A percentile compares a stretch with the other conserved stretches of the same genome.
phyloP scores from a whole-genome alignment of 2,113 vertebrate genomes.

The Caranx ignobilis region DNA sequence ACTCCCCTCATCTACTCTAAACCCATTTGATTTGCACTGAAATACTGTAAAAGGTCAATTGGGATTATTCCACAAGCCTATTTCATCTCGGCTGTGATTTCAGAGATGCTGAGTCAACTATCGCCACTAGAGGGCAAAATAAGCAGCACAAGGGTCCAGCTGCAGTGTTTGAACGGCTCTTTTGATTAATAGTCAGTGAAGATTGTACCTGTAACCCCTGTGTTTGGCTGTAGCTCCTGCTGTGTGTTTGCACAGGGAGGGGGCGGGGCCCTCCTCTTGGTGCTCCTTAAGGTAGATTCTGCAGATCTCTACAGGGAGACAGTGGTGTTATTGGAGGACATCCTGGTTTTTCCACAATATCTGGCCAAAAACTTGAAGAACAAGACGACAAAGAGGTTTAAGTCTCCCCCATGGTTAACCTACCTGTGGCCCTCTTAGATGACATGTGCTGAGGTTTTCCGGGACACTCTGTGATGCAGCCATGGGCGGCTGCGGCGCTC shows the following conservation, averaged over 20 bases:
- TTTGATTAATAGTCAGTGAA: neutral
- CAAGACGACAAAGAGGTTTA: neutral
- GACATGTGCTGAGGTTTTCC: slow-evolving; percentile 74
- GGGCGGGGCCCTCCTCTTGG: slow-evolving; percentile 91
- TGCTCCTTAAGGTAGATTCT: slow-evolving; percentile 87
- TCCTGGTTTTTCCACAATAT: neutral
- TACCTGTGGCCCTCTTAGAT: slow-evolving; percentile 61
- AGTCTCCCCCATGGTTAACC: neutral
- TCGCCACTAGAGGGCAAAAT: slow-evolving; percentile 44
- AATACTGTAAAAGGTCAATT: slow-evolving; percentile 55
- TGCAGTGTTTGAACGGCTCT: neutral
- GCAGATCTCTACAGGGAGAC: slow-evolving; percentile 65
- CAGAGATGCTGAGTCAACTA: neutral
- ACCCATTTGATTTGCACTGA: slow-evolving; percentile 42
- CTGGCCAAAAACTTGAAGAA: too few relatives aligned
- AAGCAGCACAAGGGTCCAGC: neutral
- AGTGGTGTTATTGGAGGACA: too few relatives aligned
- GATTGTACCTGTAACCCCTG: slow-evolving; percentile 61
- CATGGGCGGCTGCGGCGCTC: slow-evolving; percentile 89
- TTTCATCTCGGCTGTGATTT: slow-evolving; percentile 4
- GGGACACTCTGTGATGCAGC: slow-evolving; percentile 80
- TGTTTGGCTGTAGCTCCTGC: slow-evolving; percentile 24
- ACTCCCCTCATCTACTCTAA: slow-evolving; percentile 1
- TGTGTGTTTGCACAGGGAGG: slow-evolving; percentile 76
- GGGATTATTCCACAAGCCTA: slow-evolving; percentile 29